Conservation (phyloP, 2,113 vertebrate species). For the Cardinalis cardinalis region DNA sequence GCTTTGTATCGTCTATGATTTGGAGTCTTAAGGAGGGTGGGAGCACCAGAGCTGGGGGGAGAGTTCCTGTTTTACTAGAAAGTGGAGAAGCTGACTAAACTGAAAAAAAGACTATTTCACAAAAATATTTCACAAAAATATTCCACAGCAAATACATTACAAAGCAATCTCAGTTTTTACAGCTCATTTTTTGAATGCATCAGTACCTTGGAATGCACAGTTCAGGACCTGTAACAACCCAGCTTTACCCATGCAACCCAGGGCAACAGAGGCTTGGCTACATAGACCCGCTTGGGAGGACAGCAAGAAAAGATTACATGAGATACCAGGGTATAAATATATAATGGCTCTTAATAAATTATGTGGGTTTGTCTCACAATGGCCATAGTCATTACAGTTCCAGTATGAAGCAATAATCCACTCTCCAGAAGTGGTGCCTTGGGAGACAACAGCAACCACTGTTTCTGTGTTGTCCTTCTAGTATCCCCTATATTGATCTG, state of each 20-base stretch:
- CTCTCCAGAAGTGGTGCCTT: neutral
- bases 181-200: neutral
- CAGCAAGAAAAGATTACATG: neutral
- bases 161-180: neutral
- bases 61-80: neutral
- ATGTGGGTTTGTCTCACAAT: neutral
- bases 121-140: no score
- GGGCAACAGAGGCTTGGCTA: neutral
- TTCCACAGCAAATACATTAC: neutral
- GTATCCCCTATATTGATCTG: neutral
- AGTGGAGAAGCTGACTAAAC: neutral
- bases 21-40: fast-evolving
- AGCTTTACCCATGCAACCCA: neutral
- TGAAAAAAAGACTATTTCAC: neutral
- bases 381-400: neutral
- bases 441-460: neutral
- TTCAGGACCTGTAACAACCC: neutral
- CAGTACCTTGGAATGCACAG: neutral
- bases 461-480: neutral
- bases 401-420: neutral
- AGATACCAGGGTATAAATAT: neutral
- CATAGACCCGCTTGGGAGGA: neutral
- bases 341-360: neutral
- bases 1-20: neutral
- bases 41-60: fast-evolving